Conservation (phyloP, 1,140 invertebrate genomes). For the Cepaea nemoralis region DNA sequence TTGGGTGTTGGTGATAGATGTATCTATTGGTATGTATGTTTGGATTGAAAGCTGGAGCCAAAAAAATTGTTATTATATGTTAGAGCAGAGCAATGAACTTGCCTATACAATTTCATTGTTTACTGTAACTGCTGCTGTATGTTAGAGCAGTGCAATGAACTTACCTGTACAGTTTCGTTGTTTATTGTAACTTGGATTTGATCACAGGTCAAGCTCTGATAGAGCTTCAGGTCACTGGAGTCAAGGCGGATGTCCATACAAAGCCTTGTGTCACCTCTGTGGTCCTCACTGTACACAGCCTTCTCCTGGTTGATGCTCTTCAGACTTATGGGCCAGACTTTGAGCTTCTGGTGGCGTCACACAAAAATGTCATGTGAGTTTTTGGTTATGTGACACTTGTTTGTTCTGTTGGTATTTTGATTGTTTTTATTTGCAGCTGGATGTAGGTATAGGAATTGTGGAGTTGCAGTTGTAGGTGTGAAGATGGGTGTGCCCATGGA, state of each 20-base stretch:
- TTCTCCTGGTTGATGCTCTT: slow-evolving; percentile 92
- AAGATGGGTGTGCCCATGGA: too few relatives aligned
- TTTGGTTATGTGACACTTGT: neutral
- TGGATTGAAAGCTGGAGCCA: too few relatives aligned
- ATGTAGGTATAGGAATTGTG: too few relatives aligned
- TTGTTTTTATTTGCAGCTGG: neutral
- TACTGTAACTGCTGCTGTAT: too few relatives aligned
- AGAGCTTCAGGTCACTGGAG: slow-evolving; percentile 91
- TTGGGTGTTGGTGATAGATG: too few relatives aligned
- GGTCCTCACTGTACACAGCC: slow-evolving; percentile 88
- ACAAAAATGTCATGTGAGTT: slow-evolving; percentile 87
- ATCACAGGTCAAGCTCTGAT: slow-evolving; percentile 79
- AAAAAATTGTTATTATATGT: too few relatives aligned
- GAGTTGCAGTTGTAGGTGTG: too few relatives aligned
- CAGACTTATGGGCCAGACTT: slow-evolving; percentile 96
- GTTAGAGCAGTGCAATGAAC: too few relatives aligned
- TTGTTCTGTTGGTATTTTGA: neutral
- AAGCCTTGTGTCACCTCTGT: slow-evolving; percentile 81
- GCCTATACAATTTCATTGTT: too few relatives aligned
- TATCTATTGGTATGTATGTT: too few relatives aligned
- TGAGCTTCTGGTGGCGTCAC: slow-evolving; percentile 92
- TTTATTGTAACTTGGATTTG: neutral
- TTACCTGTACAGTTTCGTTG: too few relatives aligned
- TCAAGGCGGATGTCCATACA: slow-evolving; percentile 82
- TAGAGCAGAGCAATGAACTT: too few relatives aligned